Percentiles rank a stretch among this genome's conserved stretches.
Evolutionary conservation across 2,113 vertebrate species (phyloP).

Genomic region (Peromyscus maniculatus): DNA sequence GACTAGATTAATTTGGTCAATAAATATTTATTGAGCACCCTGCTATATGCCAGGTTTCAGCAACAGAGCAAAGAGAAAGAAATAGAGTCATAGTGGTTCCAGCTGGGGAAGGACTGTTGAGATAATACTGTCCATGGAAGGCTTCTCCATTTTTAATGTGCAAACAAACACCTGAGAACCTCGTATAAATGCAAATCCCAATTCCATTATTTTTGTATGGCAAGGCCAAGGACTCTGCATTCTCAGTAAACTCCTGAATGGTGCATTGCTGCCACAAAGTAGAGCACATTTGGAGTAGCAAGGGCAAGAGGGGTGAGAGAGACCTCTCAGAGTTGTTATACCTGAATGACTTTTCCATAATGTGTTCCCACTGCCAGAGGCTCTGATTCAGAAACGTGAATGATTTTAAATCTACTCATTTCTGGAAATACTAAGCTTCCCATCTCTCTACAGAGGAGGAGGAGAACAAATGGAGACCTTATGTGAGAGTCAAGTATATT

Average conservation of each 20-base stretch:
- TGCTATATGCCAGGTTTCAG: constrained; percentile 26
- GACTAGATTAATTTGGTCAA: constrained; percentile 67
- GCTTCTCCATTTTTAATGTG: background rate
- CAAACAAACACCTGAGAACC: background rate
- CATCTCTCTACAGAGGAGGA: background rate
- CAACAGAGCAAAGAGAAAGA: constrained; percentile 37
- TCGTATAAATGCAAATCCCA: background rate
- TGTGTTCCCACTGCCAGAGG: background rate
- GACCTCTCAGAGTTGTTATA: background rate
- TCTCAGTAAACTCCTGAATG: background rate
- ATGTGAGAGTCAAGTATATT: background rate
- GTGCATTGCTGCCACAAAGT: background rate
- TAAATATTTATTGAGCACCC: constrained; percentile 72
- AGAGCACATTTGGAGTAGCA: background rate
- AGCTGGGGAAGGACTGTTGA: background rate
- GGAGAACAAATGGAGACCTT: background rate
- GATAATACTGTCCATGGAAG: background rate
- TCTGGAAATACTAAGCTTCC: background rate
- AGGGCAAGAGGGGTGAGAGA: background rate
- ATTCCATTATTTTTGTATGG: background rate
- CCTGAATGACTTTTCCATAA: background rate
- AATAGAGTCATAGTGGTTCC: constrained; percentile 8
- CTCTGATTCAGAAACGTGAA: background rate
- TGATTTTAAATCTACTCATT: background rate
- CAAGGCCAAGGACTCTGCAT: background rate